phyloP scores from a whole-genome alignment of 2,113 vertebrate species.

The Chlamydotis undulata region DNA sequence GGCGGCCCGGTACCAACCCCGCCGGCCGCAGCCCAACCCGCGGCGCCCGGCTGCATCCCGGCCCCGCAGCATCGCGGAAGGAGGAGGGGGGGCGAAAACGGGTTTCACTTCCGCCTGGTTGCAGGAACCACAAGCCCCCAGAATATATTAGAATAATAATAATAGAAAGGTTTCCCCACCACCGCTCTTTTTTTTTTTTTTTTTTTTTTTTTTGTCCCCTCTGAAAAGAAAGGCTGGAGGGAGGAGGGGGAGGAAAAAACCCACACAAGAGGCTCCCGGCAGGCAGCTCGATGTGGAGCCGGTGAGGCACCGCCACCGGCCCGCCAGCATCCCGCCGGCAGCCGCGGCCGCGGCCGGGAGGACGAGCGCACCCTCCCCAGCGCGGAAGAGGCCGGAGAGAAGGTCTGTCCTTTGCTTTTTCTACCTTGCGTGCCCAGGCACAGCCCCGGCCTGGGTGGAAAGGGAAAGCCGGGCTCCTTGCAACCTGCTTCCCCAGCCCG shows the following conservation, averaged over 20 bases:
- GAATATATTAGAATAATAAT: conserved; percentile 45
- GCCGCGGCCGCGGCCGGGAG: conserved; percentile 32
- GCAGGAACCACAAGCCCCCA: conserved; percentile 77
- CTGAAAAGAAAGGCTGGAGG: not conserved
- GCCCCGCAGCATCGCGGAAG: conserved; percentile 34
- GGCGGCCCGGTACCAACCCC: too few relatives aligned
- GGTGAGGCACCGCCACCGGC: conserved; percentile 22
- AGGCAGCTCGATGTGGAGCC: conserved; percentile 48
- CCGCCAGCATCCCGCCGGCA: conserved; percentile 19
- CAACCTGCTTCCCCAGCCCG: not conserved
- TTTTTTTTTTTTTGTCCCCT: not conserved
- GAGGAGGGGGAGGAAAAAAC: not conserved
- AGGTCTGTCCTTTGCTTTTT: conserved; percentile 67
- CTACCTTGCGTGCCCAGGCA: not conserved
- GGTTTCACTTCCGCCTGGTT: conserved; percentile 79
- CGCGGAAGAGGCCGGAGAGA: conserved; percentile 39
- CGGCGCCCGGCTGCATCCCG: not conserved
- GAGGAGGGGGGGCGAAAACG: conserved; percentile 53
- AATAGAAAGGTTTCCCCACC: not conserved
- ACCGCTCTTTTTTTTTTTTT: not conserved
- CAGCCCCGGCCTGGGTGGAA: not conserved
- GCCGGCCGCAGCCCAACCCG: too few relatives aligned
- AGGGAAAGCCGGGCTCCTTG: not conserved
- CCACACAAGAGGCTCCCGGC: not conserved
- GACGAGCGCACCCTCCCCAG: not conserved